Percentiles rank a stretch among this genome's conserved stretches.
These are phyloP conservation scores for Pantala flavescens DNA, from an alignment of 1,140 invertebrate genomes.

Conservation along the genomic window DNA sequence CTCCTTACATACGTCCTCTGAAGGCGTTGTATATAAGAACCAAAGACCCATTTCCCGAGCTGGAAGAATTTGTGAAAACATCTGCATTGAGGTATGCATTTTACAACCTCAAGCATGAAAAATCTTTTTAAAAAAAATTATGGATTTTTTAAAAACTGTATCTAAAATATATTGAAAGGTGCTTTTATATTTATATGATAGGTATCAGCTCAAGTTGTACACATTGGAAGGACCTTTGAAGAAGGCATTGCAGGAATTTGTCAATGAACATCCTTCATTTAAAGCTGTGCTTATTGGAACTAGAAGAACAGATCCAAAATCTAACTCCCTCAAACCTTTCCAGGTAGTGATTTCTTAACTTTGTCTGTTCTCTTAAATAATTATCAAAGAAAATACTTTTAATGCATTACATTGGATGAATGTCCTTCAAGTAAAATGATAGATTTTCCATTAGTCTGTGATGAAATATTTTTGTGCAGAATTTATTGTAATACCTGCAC, in stretches of 20 bases:
- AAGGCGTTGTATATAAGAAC: slow-evolving; percentile 64
- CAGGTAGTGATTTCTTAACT: slow-evolving; percentile 41
- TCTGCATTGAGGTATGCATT: slow-evolving; percentile 42
- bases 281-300: slow-evolving; percentile 84
- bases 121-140: too few species aligned
- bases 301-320: slow-evolving; percentile 71
- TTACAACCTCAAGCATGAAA: not conserved
- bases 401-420: too few species aligned
- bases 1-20: slow-evolving; percentile 35
- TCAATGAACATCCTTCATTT: slow-evolving; percentile 29
- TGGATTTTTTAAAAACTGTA: too few species aligned
- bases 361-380: slow-evolving; percentile 14
- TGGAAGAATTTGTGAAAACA: slow-evolving; percentile 70
- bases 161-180: not conserved
- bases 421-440: too few species aligned
- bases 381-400: not conserved
- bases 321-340: slow-evolving; percentile 51
- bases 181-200: not conserved
- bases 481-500: too few species aligned
- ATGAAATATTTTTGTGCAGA: too few species aligned
- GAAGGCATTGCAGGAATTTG: not conserved
- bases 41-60: slow-evolving; percentile 69
- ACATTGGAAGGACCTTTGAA: not conserved
- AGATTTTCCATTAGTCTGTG: too few species aligned
- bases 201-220: not conserved